These are phyloP conservation scores for Tipula confusa DNA, from an alignment of 2,888 invertebrate species.

Conservation along the genomic window DNA sequence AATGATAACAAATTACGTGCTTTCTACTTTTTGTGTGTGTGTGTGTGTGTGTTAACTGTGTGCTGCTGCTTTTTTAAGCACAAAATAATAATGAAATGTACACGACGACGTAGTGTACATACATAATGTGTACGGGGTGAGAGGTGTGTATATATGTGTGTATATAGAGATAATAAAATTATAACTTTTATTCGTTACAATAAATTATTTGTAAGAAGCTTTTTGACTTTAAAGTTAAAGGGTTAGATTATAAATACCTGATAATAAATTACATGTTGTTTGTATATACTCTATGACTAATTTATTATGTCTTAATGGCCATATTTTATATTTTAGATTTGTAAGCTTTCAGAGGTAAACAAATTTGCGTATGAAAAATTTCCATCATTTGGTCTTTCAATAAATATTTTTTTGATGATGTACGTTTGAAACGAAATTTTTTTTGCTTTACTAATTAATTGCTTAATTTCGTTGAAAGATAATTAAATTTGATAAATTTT, in stretches of 20 bases:
- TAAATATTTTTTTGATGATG: background rate
- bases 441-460: too few relatives aligned
- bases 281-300: background rate
- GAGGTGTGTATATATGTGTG: background rate
- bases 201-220: constrained; percentile 25
- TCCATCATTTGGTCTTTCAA: background rate
- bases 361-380: background rate
- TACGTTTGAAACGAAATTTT: too few relatives aligned
- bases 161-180: constrained; percentile 9
- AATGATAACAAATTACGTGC: constrained; percentile 25
- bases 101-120: constrained; percentile 7
- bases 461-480: too few relatives aligned
- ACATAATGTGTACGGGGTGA: background rate
- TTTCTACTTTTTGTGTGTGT: background rate
- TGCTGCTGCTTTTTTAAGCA: constrained; percentile 15
- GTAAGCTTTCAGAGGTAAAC: background rate
- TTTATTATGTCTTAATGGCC: background rate
- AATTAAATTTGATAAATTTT: background rate
- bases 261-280: background rate
- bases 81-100: constrained; percentile 25
- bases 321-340: background rate
- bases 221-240: constrained; percentile 20
- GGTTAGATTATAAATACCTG: background rate
- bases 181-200: constrained; percentile 14
- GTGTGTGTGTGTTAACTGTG: background rate